Evolutionary conservation across 2,888 invertebrate genomes (phyloP), one percentile per base, ranked within the genome.

Genomic region (Acanthoscelides obtectus): DNA sequence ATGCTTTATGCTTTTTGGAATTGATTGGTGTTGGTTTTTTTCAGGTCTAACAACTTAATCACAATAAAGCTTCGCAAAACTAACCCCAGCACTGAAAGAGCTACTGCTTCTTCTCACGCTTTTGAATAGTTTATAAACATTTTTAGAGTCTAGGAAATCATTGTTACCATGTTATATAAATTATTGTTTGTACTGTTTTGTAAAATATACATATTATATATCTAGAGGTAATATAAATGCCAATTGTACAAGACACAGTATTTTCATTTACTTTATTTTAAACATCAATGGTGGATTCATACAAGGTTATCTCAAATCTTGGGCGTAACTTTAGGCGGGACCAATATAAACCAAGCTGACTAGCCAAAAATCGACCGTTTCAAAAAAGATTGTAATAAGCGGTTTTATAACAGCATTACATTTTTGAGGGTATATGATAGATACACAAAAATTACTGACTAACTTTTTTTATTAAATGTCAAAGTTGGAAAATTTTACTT

Each of bases 1-100:
- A 67, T 67, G 67, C 19, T 67, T 22, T 22, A 21, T 22, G 27
- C n/a, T 20, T 65, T 25, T 25, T 25, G 0, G 65, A 21, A 66
- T 69, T 65, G 45, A 20, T 8, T 68, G 72, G 72, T 65, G 67
- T 72, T 73, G 74, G 69, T 75, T 78, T 78, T 85, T 87, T 87
- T 76, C 92, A 95, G 94, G 89, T 91, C 91, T 82, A 94, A 94
- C 86, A 92, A 94, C 86, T 95, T 95, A 84, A 94, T 95, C 74
- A 95, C 95, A 75, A 94, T 95, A 84, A 95, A 95, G 88, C 90
- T 95, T 84, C 90, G 94, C 85, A 94, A 94, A 88, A 92, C 93
- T 82, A 91, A 93, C 88, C 94, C 94, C 83, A 82, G 81, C 75
- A 94, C 94, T 86, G 94, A 95, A 86, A 91, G 94, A 81, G 93